These are phyloP conservation scores for Diceros bicornis DNA, from an alignment of 2,797 vertebrate species.

Conservation along the genomic window DNA sequence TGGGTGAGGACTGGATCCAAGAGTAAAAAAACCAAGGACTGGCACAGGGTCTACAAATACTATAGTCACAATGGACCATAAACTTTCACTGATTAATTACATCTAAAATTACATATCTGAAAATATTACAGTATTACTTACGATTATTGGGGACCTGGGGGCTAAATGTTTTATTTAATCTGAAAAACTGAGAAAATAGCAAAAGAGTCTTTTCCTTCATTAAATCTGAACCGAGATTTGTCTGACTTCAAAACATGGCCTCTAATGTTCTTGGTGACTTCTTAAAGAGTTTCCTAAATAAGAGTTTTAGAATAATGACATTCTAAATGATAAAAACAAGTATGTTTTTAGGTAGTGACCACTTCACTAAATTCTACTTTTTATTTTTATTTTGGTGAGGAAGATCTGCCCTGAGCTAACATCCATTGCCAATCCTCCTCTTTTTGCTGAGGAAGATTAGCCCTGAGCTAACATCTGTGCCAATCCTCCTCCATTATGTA, in stretches of 20 bases:
- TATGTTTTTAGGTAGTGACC: constrained; percentile 62
- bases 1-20: background rate
- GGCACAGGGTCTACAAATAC: background rate
- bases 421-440: too few species aligned
- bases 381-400: too few species aligned
- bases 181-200: constrained; percentile 43
- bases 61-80: background rate
- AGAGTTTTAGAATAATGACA: constrained; percentile 32
- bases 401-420: too few species aligned
- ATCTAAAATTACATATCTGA: constrained; percentile 26
- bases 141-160: background rate
- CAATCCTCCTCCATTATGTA: too few species aligned
- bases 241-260: constrained; percentile 26
- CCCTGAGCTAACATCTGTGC: too few species aligned
- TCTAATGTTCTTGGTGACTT: background rate
- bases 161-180: background rate
- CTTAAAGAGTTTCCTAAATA: constrained; percentile 22
- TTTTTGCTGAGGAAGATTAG: too few species aligned
- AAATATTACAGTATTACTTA: constrained; percentile 33
- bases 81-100: background rate
- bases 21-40: background rate
- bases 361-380: background rate
- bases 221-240: constrained; percentile 18
- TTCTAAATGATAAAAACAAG: constrained; percentile 48
- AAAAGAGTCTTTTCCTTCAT: constrained; percentile 8